Evolutionary conservation across 2,888 invertebrate genomes (phyloP).

Genomic region (Rotaria socialis): DNA sequence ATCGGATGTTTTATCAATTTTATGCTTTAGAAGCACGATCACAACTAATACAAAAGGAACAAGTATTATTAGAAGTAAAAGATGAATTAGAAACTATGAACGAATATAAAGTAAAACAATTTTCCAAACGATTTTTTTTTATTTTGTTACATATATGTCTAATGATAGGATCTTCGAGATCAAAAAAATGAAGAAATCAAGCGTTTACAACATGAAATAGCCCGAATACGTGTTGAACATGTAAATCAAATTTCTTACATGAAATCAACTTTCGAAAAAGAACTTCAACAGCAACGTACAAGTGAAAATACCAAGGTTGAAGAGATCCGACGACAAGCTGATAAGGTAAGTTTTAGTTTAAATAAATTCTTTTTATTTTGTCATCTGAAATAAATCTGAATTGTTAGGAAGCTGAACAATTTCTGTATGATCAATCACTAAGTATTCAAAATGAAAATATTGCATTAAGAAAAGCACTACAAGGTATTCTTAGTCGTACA

Average conservation of each 20-base stretch:
- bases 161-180: constrained; percentile 53
- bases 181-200: constrained; percentile 54
- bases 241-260: neutral
- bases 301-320: neutral
- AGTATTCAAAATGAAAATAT: constrained; percentile 51
- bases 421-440: neutral
- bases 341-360: neutral
- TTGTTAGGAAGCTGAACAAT: neutral
- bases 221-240: constrained; percentile 54
- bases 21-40: constrained; percentile 51
- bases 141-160: neutral
- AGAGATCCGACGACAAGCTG: neutral
- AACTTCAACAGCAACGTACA: neutral
- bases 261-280: neutral
- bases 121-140: neutral
- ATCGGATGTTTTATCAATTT: neutral
- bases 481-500: constrained; percentile 55
- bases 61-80: constrained; percentile 54
- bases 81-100: constrained; percentile 55
- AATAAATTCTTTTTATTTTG: neutral
- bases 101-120: constrained; percentile 54
- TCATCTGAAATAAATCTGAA: too few relatives aligned
- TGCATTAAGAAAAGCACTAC: constrained; percentile 53
- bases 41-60: constrained; percentile 55
- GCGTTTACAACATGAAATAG: constrained; percentile 56